phyloP scores from a whole-genome alignment of 2,113 vertebrate species.

The human (Homo sapiens) region GRCh38 chr5:57933501-57934000 shows the following conservation, averaged over 20 bases:
- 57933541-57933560: neutral
- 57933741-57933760: neutral
- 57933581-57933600: neutral
- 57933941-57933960: neutral
- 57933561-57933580: neutral
- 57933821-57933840: neutral
- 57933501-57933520: neutral
- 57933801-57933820: neutral
- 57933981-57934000: neutral
- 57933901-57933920: neutral
- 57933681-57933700: neutral
- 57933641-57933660: neutral
- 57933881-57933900: neutral
- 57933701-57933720: neutral
- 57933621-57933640: neutral
- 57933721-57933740: neutral
- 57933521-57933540: neutral
- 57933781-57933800: neutral
- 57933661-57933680: neutral
- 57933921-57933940: neutral
- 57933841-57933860: neutral
- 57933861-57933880: neutral
- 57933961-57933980: neutral
- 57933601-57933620: neutral
- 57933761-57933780: neutral